Conservation (phyloP, 2,888 invertebrate species). For the Mythimna vitellina region DNA sequence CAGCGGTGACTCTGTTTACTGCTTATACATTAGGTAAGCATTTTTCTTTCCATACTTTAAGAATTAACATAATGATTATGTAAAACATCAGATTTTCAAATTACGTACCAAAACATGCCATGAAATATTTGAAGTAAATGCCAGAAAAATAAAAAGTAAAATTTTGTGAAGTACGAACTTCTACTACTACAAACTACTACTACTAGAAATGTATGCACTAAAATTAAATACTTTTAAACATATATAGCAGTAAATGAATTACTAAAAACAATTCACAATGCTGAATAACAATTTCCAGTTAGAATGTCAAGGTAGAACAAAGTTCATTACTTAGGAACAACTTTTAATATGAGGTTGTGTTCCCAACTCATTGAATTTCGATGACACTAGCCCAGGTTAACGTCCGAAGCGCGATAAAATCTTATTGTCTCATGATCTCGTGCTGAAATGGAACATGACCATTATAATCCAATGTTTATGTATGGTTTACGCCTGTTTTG, state of each 20-base stretch:
- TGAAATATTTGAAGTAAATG: not conserved
- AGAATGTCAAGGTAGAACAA: conserved; percentile 1
- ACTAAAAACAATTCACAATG: not conserved
- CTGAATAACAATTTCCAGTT: not conserved
- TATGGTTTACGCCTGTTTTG: not conserved
- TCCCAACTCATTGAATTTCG: not conserved
- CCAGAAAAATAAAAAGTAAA: not conserved
- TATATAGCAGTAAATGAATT: not conserved
- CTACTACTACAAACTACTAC: too few relatives aligned
- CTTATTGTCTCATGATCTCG: not conserved
- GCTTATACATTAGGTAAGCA: conserved; percentile 98
- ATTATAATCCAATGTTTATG: too few relatives aligned
- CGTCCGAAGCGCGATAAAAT: not conserved
- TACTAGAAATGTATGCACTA: too few relatives aligned
- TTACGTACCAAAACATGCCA: not conserved
- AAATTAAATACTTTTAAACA: not conserved
- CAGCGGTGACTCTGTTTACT: conserved; percentile 97
- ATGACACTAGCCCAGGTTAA: not conserved
- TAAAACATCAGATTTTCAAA: not conserved
- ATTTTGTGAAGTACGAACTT: not conserved
- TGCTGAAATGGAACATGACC: not conserved
- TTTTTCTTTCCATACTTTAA: not conserved
- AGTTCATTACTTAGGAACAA: not conserved
- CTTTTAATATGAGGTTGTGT: not conserved
- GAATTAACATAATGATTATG: not conserved